These are phyloP conservation scores for Collichthys lucidus DNA, from an alignment of 2,113 vertebrate genomes.

Conservation along the genomic window DNA sequence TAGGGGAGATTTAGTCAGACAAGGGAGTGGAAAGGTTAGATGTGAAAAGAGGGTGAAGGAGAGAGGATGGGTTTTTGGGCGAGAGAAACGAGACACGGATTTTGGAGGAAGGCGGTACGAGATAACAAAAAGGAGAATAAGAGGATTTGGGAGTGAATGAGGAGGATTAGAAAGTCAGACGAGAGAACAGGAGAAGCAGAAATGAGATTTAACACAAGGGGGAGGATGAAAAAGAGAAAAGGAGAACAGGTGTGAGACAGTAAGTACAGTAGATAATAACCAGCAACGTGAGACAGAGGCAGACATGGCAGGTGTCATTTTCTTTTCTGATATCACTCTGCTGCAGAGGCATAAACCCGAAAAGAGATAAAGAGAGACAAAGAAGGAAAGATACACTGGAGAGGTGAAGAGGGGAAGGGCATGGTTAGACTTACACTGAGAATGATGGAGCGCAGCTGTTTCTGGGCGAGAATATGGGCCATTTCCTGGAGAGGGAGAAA, in stretches of 20 bases:
- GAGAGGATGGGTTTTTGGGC: slow-evolving; percentile 4
- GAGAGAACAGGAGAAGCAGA: slow-evolving; percentile 19
- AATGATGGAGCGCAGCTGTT: slow-evolving; percentile 96
- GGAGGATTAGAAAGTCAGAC: slow-evolving; percentile 42
- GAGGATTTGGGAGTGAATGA: slow-evolving; percentile 56
- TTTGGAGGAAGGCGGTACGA: slow-evolving; percentile 10
- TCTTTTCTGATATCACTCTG: slow-evolving; percentile 39
- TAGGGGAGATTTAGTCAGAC: background rate
- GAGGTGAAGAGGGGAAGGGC: slow-evolving; percentile 32
- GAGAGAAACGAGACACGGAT: slow-evolving; percentile 37
- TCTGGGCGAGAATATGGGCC: slow-evolving; percentile 97
- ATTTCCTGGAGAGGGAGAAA: slow-evolving; percentile 88
- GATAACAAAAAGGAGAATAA: slow-evolving; percentile 42
- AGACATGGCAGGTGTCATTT: slow-evolving; percentile 53
- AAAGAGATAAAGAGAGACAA: slow-evolving; percentile 21
- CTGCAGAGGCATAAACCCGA: slow-evolving; percentile 25
- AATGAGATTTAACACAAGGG: slow-evolving; percentile 47
- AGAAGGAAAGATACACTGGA: slow-evolving; percentile 5
- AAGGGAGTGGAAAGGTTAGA: slow-evolving; percentile 13
- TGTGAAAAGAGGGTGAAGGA: slow-evolving; percentile 8
- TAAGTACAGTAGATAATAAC: slow-evolving; percentile 45
- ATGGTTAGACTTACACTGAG: slow-evolving; percentile 89
- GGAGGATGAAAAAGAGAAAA: slow-evolving; percentile 31
- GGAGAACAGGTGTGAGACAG: slow-evolving; percentile 43
- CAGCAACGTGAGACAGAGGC: slow-evolving; percentile 10